Evolutionary conservation across 2,888 invertebrate species (phyloP).

Genomic region (Phalangium opilio): DNA sequence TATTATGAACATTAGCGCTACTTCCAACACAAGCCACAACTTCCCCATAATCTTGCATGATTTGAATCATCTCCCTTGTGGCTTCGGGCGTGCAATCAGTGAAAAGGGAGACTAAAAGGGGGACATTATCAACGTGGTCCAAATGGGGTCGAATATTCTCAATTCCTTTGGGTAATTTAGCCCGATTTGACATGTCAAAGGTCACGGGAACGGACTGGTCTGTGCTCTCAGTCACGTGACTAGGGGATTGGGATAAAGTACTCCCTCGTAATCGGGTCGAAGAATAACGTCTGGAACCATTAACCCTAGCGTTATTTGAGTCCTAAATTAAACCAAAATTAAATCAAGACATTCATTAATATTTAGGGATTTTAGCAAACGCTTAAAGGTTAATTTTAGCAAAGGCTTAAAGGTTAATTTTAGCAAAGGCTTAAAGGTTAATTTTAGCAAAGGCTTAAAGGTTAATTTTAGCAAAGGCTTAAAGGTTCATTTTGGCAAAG

Average conservation of each 20-base stretch:
- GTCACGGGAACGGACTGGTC: constrained; percentile 80
- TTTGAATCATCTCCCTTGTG: constrained; percentile 68
- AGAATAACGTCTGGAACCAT: too few relatives aligned
- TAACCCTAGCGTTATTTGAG: too few relatives aligned
- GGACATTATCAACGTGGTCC: constrained; percentile 91
- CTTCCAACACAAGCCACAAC: constrained; percentile 90
- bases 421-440: too few relatives aligned
- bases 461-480: too few relatives aligned
- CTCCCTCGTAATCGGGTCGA: constrained; percentile 3
- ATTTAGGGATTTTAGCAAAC: too few relatives aligned
- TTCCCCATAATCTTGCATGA: constrained; percentile 94
- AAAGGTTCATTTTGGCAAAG: too few relatives aligned
- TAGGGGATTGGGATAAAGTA: constrained; percentile 29
- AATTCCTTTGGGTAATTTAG: constrained; percentile 88
- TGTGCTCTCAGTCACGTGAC: constrained; percentile 72
- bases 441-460: too few relatives aligned
- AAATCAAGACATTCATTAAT: too few relatives aligned
- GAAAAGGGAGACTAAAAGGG: constrained; percentile 86
- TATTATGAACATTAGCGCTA: constrained; percentile 74
- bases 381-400: too few relatives aligned
- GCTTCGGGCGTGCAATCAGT: constrained; percentile 91
- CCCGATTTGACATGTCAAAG: constrained; percentile 86
- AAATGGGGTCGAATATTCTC: constrained; percentile 92
- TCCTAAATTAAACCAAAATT: too few relatives aligned
- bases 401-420: too few relatives aligned